Evolutionary conservation across 2,888 invertebrate genomes (phyloP), one percentile per base, ranked within the genome.

Genomic region (Amblyteles armatorius): DNA sequence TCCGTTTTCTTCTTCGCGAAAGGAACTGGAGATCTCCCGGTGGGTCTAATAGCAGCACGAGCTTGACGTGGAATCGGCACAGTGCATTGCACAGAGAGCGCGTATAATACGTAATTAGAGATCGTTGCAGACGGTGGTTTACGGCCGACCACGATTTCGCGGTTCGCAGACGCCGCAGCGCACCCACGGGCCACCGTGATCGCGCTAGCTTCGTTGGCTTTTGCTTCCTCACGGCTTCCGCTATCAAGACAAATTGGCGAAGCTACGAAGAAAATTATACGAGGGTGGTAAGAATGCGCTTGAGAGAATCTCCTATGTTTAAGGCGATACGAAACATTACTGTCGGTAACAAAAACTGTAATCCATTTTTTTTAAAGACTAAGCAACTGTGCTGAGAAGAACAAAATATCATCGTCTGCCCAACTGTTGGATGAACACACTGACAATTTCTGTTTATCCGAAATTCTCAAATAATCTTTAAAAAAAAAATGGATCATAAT

Each of bases 101-200:
- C 65, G 74, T 74, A 82, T 84, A 85, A 82, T 77, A 83, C 83
- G 84, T 85, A 83, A 86, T 86, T 86, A 82, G 86, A 83, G 84
- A 86, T 86, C 73, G 82, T 83, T 77, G 79, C 77, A 80, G 83
- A 68, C 80, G 72, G 85, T 72, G 82, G 82, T 85, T 85, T 78
- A 80, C 76, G 79, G 79, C 67, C 71, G 57, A 79, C 84, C 82
- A 50, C 79, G 79, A 79, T 82, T 82, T 50, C 76, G 84, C 67
- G 84, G 84, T 84, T 73, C 48, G 69, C 52, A 84, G 67, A 72
- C 71, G 71, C 71, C 50, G 55, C 63, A 50, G 50, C 40, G 36
- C 26, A 26, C 19, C 48, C 60, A 55, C 65, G 40, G 79, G 72
- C 71, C 71, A 79, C 71, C 79, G 44, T 55, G 69, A 19, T 78